Percentiles rank a stretch among this genome's conserved stretches.
Conservation (phyloP, 2,797 vertebrate genomes). For the Heterohyrax brucei region DNA sequence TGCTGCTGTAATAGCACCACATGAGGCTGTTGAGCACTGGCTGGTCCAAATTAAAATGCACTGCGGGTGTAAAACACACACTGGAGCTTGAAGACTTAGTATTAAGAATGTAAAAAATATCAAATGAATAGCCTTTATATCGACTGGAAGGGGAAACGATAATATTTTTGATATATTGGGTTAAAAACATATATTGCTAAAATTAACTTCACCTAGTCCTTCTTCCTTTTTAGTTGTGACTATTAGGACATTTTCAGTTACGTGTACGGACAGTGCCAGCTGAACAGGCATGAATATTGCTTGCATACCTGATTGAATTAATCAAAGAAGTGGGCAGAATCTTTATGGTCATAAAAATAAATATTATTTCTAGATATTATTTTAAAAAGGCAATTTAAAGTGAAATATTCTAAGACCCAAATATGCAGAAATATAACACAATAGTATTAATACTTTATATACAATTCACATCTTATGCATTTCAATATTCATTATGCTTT, state of each 20-base stretch:
- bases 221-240: neutral
- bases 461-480: neutral
- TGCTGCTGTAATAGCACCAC: neutral
- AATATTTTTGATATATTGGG: slow-evolving; percentile 8
- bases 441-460: neutral
- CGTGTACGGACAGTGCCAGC: neutral
- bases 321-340: neutral
- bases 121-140: neutral
- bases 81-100: neutral
- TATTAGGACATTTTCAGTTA: neutral
- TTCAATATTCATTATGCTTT: neutral
- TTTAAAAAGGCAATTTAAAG: neutral
- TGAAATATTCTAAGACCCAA: slow-evolving; percentile 20
- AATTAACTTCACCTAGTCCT: neutral
- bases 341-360: slow-evolving; percentile 20
- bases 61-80: neutral
- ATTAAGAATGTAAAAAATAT: neutral
- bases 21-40: neutral
- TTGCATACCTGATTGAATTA: neutral
- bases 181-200: slow-evolving; percentile 9
- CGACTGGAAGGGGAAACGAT: neutral
- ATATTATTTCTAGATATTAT: neutral
- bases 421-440: neutral
- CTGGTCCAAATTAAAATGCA: neutral
- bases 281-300: neutral